Evolutionary conservation across 2,797 vertebrate species (phyloP), one percentile per base, ranked within the genome.

Genomic region (Tragelaphus oryx): DNA sequence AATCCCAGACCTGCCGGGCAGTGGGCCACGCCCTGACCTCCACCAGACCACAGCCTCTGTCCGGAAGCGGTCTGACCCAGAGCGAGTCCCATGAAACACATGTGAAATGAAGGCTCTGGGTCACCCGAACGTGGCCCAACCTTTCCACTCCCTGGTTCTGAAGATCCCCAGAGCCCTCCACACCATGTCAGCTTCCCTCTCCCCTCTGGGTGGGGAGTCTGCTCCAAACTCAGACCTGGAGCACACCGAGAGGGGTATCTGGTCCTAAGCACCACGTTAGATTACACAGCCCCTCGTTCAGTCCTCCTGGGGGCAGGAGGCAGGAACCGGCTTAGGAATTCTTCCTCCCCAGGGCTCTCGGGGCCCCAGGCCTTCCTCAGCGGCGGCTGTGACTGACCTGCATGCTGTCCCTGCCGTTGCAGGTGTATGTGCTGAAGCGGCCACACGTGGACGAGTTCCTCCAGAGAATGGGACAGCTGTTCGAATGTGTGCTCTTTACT

Each of bases 341-440:
- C 82, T 71, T 54, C 85, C 62, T 14, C 0, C 8, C 1, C n/a
- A 18, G 87, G 74, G 76, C 7, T 5, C 8, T 26, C 4, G 22
- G 81, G 81, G 88, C 88, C 88, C 74, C 30, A 6, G 52, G 71
- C 84, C 37, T 1, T 9, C 50, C 46, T 59, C 17, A 0, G 79
- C 6, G 33, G 4, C 84, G 4, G 24, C 84, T 44, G 3, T 33
- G 20, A 79, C 91, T 92, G 76, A 97, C 62, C 79, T 1, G 75
- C 87, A 2, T 57, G 30, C 80, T 59, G 44, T 80, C 87, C 62
- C 76, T 96, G 60, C 96, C 62, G 1, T 98, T 97, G 87, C 98
- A 99, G 99, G 99, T 99, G 89, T 99, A 99, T 2, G 99, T 99
- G 96, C 98, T 99, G 97, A 99, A 99, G 98, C 99, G 99, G 97